Conservation (phyloP, 2,797 vertebrate species). For the Decapterus maruadsi region DNA sequence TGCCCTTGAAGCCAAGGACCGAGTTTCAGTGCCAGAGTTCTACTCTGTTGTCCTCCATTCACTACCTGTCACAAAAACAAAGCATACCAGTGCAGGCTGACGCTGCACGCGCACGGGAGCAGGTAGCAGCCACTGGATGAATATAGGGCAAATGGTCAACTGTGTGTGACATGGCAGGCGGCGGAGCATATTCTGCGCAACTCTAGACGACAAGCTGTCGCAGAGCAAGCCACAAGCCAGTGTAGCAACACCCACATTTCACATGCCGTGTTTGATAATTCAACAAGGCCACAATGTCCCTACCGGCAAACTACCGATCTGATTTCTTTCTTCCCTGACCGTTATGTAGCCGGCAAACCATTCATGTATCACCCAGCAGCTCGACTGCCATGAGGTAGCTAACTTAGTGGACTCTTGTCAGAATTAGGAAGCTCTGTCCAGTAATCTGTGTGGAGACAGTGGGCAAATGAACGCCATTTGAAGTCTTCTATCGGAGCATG, state of each 20-base stretch:
- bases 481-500: slow-evolving; percentile 1
- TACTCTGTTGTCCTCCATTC: slow-evolving; percentile 50
- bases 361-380: not conserved
- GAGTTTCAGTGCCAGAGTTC: slow-evolving; percentile 38
- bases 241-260: slow-evolving; percentile 40
- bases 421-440: not conserved
- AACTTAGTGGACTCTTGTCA: not conserved
- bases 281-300: not conserved
- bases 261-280: slow-evolving; percentile 31
- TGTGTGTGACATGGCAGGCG: slow-evolving; percentile 67
- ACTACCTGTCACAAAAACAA: slow-evolving; percentile 57
- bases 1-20: slow-evolving; percentile 78
- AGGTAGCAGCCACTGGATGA: slow-evolving; percentile 57
- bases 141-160: slow-evolving; percentile 73
- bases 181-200: slow-evolving; percentile 61
- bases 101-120: slow-evolving; percentile 23
- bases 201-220: slow-evolving; percentile 53
- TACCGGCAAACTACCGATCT: not conserved
- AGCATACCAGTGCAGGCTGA: slow-evolving; percentile 43
- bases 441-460: not conserved
- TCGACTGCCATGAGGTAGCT: slow-evolving; percentile 43
- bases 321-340: not conserved
- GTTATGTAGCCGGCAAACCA: not conserved
- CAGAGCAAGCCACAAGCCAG: slow-evolving; percentile 45
- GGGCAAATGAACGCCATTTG: accelerated